Conservation (phyloP, 2,113 vertebrate genomes). For the Pelvicachromis taeniatus region DNA sequence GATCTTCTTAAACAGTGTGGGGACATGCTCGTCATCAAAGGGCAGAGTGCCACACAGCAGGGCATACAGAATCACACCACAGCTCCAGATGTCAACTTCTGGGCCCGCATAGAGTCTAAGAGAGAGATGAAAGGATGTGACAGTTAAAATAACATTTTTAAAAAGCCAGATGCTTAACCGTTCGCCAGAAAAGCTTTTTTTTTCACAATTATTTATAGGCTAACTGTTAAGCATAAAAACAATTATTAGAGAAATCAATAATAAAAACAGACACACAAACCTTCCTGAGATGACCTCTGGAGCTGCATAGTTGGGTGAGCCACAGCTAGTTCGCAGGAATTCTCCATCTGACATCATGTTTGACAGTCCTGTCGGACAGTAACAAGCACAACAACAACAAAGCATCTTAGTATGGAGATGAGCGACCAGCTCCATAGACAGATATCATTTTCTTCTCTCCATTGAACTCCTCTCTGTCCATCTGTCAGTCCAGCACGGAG, state of each 20-base stretch:
- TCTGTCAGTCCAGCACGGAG: neutral
- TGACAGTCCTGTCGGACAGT: conserved; percentile 82
- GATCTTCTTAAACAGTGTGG: conserved; percentile 98
- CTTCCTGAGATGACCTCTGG: conserved; percentile 99
- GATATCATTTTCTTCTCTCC: neutral
- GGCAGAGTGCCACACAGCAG: conserved; percentile 96
- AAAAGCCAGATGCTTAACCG: neutral
- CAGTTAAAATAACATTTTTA: neutral
- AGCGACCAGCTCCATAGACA: neutral
- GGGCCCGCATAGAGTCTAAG: conserved; percentile 92
- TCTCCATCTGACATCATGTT: conserved; percentile 99
- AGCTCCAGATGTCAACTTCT: conserved; percentile 99
- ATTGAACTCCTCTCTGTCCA: neutral
- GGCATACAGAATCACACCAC: conserved; percentile 94
- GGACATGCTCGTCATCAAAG: conserved; percentile 95
- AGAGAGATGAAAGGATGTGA: neutral
- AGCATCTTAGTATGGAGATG: neutral
- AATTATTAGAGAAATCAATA: neutral
- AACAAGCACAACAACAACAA: neutral
- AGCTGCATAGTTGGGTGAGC: conserved; percentile 97
- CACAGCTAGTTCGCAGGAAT: conserved; percentile 95
- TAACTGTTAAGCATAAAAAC: neutral
- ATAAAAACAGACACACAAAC: conserved; percentile 60
- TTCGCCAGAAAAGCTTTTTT: neutral
- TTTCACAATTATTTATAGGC: neutral